Base-by-base conservation (phyloP, 2,113 vertebrate species). In the Urocolius indicus region DNA sequence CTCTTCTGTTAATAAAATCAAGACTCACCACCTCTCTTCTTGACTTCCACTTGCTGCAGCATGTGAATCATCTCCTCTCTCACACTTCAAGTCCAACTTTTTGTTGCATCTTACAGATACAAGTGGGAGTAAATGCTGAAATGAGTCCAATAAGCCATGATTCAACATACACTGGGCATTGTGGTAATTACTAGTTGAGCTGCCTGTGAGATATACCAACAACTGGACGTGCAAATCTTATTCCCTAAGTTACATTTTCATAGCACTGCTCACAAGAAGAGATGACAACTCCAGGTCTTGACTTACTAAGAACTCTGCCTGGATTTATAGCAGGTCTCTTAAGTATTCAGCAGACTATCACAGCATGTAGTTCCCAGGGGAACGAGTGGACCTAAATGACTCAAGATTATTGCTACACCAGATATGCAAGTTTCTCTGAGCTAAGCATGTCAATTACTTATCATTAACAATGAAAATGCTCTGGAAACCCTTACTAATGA, bases 11-110 rank as follows among this genome's bases (percentile, higher is more conserved):
- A 84, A 52, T 3, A 30, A 2, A 2, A 45, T 29, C 52, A 62
- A n/a, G 72, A 96, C 98, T 90, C 55, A 98, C 98, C 97, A 95
- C 68, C 51, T 93, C 45, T 89, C 73, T 48, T 90, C 87, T 66
- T 75, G 90, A 84, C 51, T 94, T 10, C 84, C 91, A 34, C 81
- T 97, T 43, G 89, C 86, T 87, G 93, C 94, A 93, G 96, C 92
- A 87, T n/a, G 84, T 85, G 95, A 80, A 66, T 91, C 93, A 79
- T 66, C 81, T 85, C 84, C 88, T 83, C 85, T 93, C 78, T 61
- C 71, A 34, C 69, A 41, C 84, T 91, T 95, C 30, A 41, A 62
- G 23, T 66, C 93, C 32, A 92, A 82, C 51, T 75, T 71, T 61
- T 79, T 85, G 49, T 84, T 93, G 91, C 94, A 80, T 20, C 95